phyloP scores from a whole-genome alignment of 2,113 vertebrate genomes.

The Psittacula cyanocephala region DNA sequence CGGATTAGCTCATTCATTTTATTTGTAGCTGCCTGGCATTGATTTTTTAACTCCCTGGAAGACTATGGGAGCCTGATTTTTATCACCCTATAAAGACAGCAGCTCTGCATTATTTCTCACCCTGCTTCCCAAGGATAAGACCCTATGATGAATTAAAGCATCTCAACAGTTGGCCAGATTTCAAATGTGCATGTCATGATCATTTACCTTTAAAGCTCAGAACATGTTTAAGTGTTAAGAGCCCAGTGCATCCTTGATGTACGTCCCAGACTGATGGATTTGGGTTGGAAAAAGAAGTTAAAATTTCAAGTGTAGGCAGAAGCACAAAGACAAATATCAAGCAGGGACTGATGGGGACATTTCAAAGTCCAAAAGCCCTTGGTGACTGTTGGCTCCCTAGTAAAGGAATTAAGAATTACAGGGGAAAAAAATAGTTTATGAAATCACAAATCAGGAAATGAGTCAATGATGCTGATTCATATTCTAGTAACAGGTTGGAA shows the following conservation, averaged over 20 bases:
- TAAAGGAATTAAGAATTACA: not conserved
- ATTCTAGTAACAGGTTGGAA: not conserved
- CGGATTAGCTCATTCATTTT: not conserved
- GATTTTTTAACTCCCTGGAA: not conserved
- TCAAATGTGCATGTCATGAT: not conserved
- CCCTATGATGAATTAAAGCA: not conserved
- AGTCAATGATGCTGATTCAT: constrained; percentile 43
- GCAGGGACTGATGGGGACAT: not conserved
- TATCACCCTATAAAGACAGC: not conserved
- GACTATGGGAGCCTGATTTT: not conserved
- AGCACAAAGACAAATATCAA: not conserved
- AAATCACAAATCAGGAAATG: constrained; percentile 31
- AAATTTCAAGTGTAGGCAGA: not conserved
- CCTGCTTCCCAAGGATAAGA: not conserved
- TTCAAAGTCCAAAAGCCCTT: not conserved
- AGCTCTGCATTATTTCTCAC: not conserved
- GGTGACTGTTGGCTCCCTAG: not conserved
- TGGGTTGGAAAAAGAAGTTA: not conserved
- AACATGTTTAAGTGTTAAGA: not conserved
- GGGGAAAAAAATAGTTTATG: not conserved
- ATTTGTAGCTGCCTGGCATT: not conserved
- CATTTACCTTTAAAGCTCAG: not conserved
- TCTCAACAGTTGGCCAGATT: not conserved
- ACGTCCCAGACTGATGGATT: not conserved
- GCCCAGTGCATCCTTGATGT: not conserved